Evolutionary conservation across 2,113 vertebrate genomes (phyloP), one percentile per base, ranked within the genome.

Genomic region (Albula goreensis): DNA sequence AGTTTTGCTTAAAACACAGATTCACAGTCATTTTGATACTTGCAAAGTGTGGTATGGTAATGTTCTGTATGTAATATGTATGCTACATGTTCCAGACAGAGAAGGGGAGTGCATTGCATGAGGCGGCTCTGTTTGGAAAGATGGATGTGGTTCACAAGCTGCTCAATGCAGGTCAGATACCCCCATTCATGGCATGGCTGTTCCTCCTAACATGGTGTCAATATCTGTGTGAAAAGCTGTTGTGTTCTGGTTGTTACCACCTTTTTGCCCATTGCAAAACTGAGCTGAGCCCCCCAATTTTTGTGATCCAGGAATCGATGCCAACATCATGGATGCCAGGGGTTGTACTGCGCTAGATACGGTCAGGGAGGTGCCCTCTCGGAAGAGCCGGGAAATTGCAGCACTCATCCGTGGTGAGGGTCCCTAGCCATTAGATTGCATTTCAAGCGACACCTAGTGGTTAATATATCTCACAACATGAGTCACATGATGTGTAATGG

Each of bases 81-180:
- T 31, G n/a, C 1, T 8, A n/a, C 90, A 49, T 63, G 11, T 95
- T 95, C 91, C 94, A 99, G 98, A 99, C 98, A 83, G 98, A 99
- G 93, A 99, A 98, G 94, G 98, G 98, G 94, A 99, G 98, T 87
- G 98, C 98, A 91, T 97, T 99, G 91, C 98, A 99, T 53, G 98
- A 99, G 95, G 98, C 98, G 78, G 98, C 98, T 89, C 96, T 99
- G 90, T 99, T 96, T 93, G 98, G 98, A 89, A 99, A 99, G 96
- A 97, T 95, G 17, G 97, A 99, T 90, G 97, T 99, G 93, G 98
- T 99, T 51, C 98, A 97, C 94, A 98, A 97, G 92, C 97, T 99
- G 88, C 97, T 99, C 90, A 94, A 94, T 89, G 96, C 97, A 96
- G 98, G 98, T 99, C 87, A 89, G 93, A 70, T 2, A 9, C 60